Percentiles rank a stretch among this genome's conserved stretches.
Evolutionary conservation across 2,113 vertebrate genomes (phyloP).

Genomic region (Nesogale talazaci): DNA sequence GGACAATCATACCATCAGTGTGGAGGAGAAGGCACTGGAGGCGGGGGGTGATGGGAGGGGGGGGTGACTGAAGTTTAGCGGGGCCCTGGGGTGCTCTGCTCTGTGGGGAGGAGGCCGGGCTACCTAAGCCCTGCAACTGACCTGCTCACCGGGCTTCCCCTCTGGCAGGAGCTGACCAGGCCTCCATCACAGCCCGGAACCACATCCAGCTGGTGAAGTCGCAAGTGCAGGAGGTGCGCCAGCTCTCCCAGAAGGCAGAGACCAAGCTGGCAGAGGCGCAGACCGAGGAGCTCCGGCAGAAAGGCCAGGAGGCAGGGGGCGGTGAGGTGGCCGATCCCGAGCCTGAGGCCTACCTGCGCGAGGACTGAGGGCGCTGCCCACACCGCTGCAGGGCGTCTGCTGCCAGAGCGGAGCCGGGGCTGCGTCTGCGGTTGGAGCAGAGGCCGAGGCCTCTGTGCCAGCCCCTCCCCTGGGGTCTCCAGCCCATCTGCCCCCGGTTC

Average conservation of each 20-base stretch:
- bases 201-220: conserved; percentile 91
- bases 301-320: conserved; percentile 57
- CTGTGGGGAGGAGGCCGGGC: background rate
- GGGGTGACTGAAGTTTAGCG: background rate
- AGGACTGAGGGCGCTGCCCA: conserved; percentile 82
- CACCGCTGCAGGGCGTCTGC: too few relatives aligned
- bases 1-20: too few relatives aligned
- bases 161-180: conserved; percentile 93
- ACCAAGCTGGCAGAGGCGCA: conserved; percentile 92
- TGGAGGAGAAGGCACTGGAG: too few relatives aligned
- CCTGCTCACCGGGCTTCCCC: background rate
- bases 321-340: conserved; percentile 72
- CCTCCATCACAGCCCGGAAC: conserved; percentile 87
- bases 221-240: conserved; percentile 91
- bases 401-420: background rate
- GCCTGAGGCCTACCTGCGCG: conserved; percentile 88
- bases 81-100: background rate
- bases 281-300: conserved; percentile 88
- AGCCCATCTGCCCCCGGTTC: background rate
- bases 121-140: too few relatives aligned
- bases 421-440: background rate
- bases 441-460: background rate
- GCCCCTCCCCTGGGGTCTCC: background rate
- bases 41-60: too few relatives aligned
- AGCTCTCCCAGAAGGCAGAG: conserved; percentile 91